These are phyloP conservation scores for Lasiommata megera DNA, from an alignment of 2,888 invertebrate genomes.

Conservation along the genomic window DNA sequence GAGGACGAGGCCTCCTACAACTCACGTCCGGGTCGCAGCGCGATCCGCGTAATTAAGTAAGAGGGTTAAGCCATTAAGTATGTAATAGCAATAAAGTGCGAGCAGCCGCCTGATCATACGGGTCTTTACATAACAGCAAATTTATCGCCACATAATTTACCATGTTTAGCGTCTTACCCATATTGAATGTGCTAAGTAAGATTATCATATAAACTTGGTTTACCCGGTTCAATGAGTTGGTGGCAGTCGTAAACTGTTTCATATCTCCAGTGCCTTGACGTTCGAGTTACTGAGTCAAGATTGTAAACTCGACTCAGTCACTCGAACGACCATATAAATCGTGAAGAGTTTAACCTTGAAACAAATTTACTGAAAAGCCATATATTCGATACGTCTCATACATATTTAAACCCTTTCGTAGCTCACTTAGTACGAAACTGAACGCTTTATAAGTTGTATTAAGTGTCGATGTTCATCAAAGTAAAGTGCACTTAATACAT, in stretches of 20 bases:
- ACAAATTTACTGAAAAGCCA: neutral
- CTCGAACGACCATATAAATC: neutral
- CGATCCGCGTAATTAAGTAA: conserved; percentile 65
- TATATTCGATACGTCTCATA: neutral
- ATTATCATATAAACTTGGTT: conserved; percentile 16
- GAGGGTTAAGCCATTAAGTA: conserved; percentile 74
- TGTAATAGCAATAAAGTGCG: conserved; percentile 71
- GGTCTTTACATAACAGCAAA: conserved; percentile 57
- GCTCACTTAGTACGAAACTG: too few relatives aligned
- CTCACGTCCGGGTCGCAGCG: conserved; percentile 15
- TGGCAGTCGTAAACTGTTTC: conserved; percentile 9
- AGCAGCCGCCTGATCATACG: conserved; percentile 51
- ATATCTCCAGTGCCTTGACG: neutral
- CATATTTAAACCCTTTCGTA: neutral
- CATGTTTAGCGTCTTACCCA: conserved; percentile 16
- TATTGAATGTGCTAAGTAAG: conserved; percentile 24
- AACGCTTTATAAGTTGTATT: too few relatives aligned
- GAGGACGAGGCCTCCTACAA: conserved; percentile 30
- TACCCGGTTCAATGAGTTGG: conserved; percentile 19
- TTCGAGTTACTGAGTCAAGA: too few relatives aligned
- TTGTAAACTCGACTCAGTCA: conserved; percentile 1
- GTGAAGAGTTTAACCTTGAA: neutral
- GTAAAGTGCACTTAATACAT: too few relatives aligned
- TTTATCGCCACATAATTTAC: conserved; percentile 46
- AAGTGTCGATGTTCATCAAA: too few relatives aligned